Evolutionary conservation across 2,888 invertebrate genomes (phyloP), one percentile per base, ranked within the genome.

Genomic region (Clusia tigrina): DNA sequence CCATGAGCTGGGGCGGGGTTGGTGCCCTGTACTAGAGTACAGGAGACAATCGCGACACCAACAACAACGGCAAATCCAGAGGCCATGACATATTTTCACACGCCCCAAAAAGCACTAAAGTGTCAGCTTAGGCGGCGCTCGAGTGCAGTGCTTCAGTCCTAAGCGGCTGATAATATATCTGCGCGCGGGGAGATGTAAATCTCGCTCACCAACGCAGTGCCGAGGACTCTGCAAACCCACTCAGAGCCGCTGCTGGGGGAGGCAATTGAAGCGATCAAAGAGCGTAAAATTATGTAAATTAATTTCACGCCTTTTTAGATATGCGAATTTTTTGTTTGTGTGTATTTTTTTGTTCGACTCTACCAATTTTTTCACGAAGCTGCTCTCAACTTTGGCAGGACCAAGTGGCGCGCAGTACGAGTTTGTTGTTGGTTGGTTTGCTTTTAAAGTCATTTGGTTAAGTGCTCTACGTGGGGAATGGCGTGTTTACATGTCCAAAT

Each of bases 261-360:
- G 71, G 74, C 76, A 76, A 75, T 77, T 81, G 77, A 78, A 72
- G 74, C 80, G 78, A 80, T 82, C 83, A 82, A 82, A 80, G 81
- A 79, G 79, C 83, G 81, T 76, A 78, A 81, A 82, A 81, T 83
- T 83, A 83, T 83, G 83, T 81, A 83, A 83, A 83, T 83, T 82
- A 83, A 82, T 83, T 83, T 83, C 83, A 83, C 83, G 83, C 83
- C 83, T 83, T 83, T 83, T 83, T 81, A 82, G 79, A 80, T 81
- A 80, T 77, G 74, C 78, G 72, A 64, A 54, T 64, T 66, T 77
- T 66, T 69, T 71, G 42, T 58, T 57, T 15, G 20, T 51, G 53
- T 24, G 54, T 54, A 12, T 57, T 62, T 52, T 57, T 55, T 46
- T 63, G 54, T 54, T 48, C 64, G 5, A 12, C 32, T n/a, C n/a